These are phyloP conservation scores for Characodon lateralis DNA, from an alignment of 2,797 vertebrate genomes.

Conservation along the genomic window DNA sequence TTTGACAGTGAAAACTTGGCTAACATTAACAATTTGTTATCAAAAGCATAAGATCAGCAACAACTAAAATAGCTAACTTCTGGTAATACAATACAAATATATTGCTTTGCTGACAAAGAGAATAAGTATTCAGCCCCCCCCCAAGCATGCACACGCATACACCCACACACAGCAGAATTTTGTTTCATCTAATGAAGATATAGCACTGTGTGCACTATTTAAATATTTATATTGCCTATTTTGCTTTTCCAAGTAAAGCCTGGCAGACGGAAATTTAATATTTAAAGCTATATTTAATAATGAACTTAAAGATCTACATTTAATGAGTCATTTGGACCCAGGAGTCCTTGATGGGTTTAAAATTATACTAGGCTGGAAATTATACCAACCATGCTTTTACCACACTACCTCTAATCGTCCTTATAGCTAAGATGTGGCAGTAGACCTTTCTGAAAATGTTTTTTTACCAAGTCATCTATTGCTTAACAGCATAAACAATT, in stretches of 20 bases:
- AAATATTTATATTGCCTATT: constrained; percentile 44
- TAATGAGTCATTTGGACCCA: constrained; percentile 40
- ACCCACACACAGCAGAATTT: background rate
- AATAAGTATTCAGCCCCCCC: background rate
- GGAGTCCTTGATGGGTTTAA: constrained; percentile 30
- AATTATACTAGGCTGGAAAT: constrained; percentile 24
- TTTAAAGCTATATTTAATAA: constrained; percentile 43
- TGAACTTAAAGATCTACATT: constrained; percentile 45
- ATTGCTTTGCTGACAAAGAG: background rate
- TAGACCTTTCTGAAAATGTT: constrained; percentile 1
- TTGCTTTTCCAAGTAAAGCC: constrained; percentile 24
- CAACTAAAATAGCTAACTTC: background rate
- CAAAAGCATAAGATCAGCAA: background rate
- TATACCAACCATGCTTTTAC: constrained; percentile 20
- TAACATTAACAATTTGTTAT: background rate
- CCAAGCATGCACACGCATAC: no score
- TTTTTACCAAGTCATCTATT: background rate
- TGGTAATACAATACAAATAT: background rate
- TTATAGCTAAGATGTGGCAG: background rate
- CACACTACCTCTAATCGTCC: constrained; percentile 31
- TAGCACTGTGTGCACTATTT: constrained; percentile 26
- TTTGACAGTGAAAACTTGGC: background rate
- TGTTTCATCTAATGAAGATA: constrained; percentile 14
- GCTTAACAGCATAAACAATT: background rate
- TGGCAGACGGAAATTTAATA: constrained; percentile 40